A percentile compares a stretch with the other conserved stretches of the same genome.
These are phyloP conservation scores for Lophius americanus DNA, from an alignment of 2,797 vertebrate genomes.

Conservation along the genomic window DNA sequence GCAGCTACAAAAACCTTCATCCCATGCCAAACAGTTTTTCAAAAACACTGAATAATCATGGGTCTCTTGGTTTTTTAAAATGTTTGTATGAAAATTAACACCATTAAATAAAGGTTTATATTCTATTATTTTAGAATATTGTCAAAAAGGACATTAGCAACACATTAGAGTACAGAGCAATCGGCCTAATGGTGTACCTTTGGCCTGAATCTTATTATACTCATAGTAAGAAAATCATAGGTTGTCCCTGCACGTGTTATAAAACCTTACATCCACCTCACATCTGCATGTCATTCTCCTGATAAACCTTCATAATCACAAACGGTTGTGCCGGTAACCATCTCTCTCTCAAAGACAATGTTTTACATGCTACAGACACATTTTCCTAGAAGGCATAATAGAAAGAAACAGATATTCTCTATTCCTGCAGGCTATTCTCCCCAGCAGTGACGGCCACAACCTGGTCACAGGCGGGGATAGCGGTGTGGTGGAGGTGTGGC, in stretches of 20 bases:
- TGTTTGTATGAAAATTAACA: no score
- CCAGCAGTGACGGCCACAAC: constrained; percentile 98
- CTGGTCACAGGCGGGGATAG: constrained; percentile 96
- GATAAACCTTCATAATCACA: neutral
- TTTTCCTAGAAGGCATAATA: neutral
- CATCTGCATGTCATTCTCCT: neutral
- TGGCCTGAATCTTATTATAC: neutral
- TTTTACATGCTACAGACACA: neutral
- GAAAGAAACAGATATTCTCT: constrained; percentile 1
- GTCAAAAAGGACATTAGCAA: no score
- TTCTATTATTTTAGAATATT: no score
- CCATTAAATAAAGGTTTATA: no score
- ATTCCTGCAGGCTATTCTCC: constrained; percentile 87
- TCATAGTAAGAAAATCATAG: neutral
- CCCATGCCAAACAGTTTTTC: neutral
- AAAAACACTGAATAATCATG: neutral
- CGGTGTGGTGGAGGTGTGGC: constrained; percentile 98
- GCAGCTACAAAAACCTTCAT: neutral
- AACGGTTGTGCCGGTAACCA: neutral
- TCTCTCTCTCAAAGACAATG: neutral
- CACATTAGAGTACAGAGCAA: no score
- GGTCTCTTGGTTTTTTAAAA: neutral
- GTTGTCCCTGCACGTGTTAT: neutral
- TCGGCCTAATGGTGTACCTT: neutral
- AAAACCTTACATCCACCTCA: neutral